phyloP scores from a whole-genome alignment of 2,113 vertebrate genomes.

The Ameiurus melas region DNA sequence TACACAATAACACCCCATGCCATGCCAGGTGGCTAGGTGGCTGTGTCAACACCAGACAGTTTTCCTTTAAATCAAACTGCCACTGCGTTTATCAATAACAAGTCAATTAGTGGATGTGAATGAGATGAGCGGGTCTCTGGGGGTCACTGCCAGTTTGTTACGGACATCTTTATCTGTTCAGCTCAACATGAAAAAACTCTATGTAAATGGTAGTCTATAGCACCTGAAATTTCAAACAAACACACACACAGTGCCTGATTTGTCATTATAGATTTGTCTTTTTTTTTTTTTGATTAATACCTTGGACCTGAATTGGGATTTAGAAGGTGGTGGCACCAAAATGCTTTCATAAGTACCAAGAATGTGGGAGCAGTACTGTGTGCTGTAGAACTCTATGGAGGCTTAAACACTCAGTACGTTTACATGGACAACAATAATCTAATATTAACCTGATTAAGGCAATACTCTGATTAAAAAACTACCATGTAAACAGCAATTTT shows the following conservation, averaged over 20 bases:
- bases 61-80: slow-evolving; percentile 72
- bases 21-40: slow-evolving; percentile 67
- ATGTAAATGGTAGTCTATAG: not conserved
- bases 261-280: not conserved
- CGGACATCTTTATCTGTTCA: slow-evolving; percentile 67
- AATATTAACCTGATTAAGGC: no score
- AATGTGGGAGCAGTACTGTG: not conserved
- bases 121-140: slow-evolving; percentile 66
- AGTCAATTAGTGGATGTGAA: slow-evolving; percentile 70
- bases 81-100: slow-evolving; percentile 78
- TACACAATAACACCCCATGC: slow-evolving; percentile 59
- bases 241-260: not conserved
- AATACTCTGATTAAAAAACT: no score
- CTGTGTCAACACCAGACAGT: slow-evolving; percentile 62
- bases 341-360: not conserved
- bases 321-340: not conserved
- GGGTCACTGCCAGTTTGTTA: slow-evolving; percentile 74
- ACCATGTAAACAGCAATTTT: no score
- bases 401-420: not conserved
- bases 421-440: no score
- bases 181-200: not conserved
- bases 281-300: not conserved
- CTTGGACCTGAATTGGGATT: not conserved
- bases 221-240: not conserved
- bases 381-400: not conserved